Evolutionary conservation across 2,888 invertebrate genomes (phyloP).

Genomic region (Apotomis betuletana): DNA sequence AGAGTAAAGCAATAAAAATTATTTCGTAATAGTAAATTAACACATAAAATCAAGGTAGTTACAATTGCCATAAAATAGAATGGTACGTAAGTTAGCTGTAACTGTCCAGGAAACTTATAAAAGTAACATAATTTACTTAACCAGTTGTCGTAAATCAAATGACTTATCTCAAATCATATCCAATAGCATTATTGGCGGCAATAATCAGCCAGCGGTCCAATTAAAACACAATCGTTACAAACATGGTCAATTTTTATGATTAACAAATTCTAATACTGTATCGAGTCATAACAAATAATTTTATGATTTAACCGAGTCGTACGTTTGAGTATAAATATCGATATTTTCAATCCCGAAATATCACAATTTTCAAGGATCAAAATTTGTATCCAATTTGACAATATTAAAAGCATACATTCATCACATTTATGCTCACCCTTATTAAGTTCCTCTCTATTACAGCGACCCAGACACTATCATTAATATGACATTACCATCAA

Average conservation of each 20-base stretch:
- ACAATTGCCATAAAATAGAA: background rate
- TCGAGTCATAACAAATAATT: constrained; percentile 4
- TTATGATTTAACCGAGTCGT: constrained; percentile 22
- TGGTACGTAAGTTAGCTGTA: background rate
- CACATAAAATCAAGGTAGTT: background rate
- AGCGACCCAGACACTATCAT: too few relatives aligned
- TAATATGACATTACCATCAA: too few relatives aligned
- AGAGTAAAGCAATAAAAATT: background rate
- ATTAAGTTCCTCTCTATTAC: too few relatives aligned
- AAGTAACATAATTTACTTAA: too few relatives aligned
- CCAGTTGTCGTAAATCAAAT: constrained; percentile 8
- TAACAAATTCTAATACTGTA: constrained; percentile 4
- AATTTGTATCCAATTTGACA: too few relatives aligned
- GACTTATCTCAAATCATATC: background rate
- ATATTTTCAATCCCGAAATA: too few relatives aligned
- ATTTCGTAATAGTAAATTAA: background rate
- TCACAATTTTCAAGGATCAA: too few relatives aligned
- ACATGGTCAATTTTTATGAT: constrained; percentile 8
- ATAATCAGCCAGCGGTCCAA: constrained; percentile 6
- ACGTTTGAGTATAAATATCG: background rate
- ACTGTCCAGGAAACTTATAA: background rate
- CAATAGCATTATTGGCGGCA: background rate
- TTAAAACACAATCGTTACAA: constrained; percentile 1
- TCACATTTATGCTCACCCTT: too few relatives aligned
- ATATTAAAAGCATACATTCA: too few relatives aligned